Conservation (phyloP, 2,888 invertebrate species). For the Sesia bembeciformis region DNA sequence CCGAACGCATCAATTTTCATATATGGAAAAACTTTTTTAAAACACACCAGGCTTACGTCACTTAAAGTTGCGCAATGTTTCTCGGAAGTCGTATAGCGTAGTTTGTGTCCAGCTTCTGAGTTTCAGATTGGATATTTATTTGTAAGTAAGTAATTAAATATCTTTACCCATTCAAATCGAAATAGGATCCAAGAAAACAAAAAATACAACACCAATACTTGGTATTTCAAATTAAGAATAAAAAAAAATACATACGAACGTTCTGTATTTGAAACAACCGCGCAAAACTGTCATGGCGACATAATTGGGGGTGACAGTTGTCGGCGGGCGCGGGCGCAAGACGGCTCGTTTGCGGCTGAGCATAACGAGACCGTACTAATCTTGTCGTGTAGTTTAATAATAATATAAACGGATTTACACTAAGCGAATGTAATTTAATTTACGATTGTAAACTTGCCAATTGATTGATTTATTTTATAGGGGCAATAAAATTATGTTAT, state of each 20-base stretch:
- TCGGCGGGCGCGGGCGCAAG: constrained; percentile 38
- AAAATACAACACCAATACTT: background rate
- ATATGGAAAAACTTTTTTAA: too few relatives aligned
- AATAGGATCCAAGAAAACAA: too few relatives aligned
- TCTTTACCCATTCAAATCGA: too few relatives aligned
- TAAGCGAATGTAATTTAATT: constrained; percentile 43
- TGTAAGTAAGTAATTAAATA: too few relatives aligned
- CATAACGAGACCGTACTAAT: constrained; percentile 54
- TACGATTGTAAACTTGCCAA: constrained; percentile 19
- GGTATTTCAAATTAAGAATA: background rate
- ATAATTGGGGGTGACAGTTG: constrained; percentile 68
- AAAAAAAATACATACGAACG: constrained; percentile 15
- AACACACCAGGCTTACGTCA: too few relatives aligned
- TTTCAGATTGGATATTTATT: too few relatives aligned
- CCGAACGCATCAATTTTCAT: too few relatives aligned
- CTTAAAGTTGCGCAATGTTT: too few relatives aligned
- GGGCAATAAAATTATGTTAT: background rate
- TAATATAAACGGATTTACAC: constrained; percentile 40
- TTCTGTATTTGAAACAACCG: constrained; percentile 63
- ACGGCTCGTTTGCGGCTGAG: constrained; percentile 50
- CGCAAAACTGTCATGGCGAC: constrained; percentile 60
- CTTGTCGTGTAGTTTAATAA: constrained; percentile 37
- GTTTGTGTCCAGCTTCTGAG: too few relatives aligned
- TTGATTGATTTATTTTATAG: constrained; percentile 2
- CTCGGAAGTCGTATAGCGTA: too few relatives aligned